Evolutionary conservation across 2,113 vertebrate genomes (phyloP).

Genomic region (Nothobranchius kuhntae): DNA sequence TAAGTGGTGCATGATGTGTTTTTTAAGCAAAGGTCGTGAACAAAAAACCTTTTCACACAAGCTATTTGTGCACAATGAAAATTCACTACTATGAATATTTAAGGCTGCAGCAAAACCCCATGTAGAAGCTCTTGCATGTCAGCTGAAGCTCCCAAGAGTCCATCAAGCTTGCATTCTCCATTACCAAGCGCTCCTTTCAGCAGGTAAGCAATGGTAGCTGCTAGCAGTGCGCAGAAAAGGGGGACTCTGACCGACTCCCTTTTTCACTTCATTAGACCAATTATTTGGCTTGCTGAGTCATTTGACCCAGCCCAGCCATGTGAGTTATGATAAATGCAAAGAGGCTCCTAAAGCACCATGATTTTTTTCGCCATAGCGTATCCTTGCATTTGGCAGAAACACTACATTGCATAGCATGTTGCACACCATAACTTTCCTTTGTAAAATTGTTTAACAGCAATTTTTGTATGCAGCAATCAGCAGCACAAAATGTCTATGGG

Average conservation of each 20-base stretch:
- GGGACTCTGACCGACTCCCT: constrained; percentile 52
- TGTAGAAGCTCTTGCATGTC: constrained; percentile 61
- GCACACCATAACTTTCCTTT: constrained; percentile 22
- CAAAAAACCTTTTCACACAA: constrained; percentile 47
- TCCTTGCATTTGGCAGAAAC: constrained; percentile 15
- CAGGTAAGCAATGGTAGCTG: constrained; percentile 48
- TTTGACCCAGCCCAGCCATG: constrained; percentile 62
- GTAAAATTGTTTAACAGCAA: constrained; percentile 56
- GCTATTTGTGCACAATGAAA: constrained; percentile 51
- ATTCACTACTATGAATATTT: constrained; percentile 65
- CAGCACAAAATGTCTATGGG: constrained; percentile 55
- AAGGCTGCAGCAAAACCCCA: constrained; percentile 55
- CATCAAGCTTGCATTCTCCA: constrained; percentile 59
- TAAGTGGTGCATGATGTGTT: constrained; percentile 11
- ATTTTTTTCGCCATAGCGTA: constrained; percentile 16
- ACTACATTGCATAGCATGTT: constrained; percentile 12
- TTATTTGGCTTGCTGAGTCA: constrained; percentile 69
- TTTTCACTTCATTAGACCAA: constrained; percentile 72
- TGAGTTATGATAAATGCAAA: constrained; percentile 53
- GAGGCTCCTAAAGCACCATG: constrained; percentile 13
- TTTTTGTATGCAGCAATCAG: constrained; percentile 63
- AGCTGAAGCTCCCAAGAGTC: constrained; percentile 61
- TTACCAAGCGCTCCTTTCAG: constrained; percentile 57
- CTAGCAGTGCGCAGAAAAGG: constrained; percentile 45
- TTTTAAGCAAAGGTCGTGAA: constrained; percentile 45